A percentile compares a stretch with the other conserved stretches of the same genome.
Conservation (phyloP, 2,113 vertebrate species). For the Pseudopipra pipra region DNA sequence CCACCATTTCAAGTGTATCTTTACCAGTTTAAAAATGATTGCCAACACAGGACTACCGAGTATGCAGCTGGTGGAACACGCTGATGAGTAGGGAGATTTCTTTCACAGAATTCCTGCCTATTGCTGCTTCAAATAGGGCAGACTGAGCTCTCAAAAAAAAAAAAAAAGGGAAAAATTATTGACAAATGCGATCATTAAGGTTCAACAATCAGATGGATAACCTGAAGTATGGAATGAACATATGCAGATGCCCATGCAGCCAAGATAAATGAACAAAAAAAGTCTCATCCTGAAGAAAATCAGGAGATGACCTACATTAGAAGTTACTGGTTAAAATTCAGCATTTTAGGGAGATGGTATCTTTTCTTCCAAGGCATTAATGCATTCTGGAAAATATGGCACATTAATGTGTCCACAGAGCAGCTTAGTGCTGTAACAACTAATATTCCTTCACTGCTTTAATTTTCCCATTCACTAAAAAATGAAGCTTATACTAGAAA, state of each 20-base stretch:
- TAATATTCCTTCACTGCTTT: neutral
- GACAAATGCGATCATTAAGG: neutral
- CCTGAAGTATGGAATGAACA: neutral
- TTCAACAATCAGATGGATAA: neutral
- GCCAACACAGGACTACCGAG: neutral
- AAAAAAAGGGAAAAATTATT: neutral
- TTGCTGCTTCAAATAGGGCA: neutral
- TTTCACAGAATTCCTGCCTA: neutral
- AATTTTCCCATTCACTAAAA: neutral
- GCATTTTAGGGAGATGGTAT: neutral
- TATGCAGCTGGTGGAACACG: fast-evolving
- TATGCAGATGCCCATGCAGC: neutral
- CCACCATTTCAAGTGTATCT: fast-evolving
- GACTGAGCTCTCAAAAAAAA: neutral
- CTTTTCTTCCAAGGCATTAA: neutral
- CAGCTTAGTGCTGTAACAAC: neutral
- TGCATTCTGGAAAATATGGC: neutral
- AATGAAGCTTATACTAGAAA: neutral
- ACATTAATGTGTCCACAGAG: neutral
- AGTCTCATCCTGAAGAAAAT: neutral
- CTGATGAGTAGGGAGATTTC: neutral
- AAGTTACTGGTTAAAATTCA: neutral
- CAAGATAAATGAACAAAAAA: neutral
- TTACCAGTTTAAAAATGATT: neutral
- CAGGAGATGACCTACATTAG: neutral